phyloP scores from a whole-genome alignment of 2,797 vertebrate genomes.

The Gymnothorax javanicus region DNA sequence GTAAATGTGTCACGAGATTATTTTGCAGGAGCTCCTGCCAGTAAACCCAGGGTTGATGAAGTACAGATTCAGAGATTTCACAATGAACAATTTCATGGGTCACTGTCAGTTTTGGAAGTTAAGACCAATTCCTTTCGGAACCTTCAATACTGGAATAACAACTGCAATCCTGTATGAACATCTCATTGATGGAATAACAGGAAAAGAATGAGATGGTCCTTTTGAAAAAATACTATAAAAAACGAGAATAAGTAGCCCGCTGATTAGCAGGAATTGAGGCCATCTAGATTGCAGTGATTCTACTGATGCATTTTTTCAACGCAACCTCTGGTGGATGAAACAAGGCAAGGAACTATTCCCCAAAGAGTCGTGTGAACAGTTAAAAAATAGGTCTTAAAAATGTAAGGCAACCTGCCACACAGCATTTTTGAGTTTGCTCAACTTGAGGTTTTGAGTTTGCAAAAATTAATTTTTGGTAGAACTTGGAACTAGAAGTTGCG shows the following conservation, averaged over 20 bases:
- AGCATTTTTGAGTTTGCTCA: no score
- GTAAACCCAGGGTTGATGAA: neutral
- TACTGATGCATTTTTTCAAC: no score
- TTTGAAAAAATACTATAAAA: neutral
- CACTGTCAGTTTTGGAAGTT: neutral
- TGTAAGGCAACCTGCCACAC: no score
- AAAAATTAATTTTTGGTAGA: no score
- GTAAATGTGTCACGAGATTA: neutral
- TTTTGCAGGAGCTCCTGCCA: neutral
- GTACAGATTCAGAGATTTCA: neutral
- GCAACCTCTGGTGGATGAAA: no score
- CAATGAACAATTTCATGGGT: neutral
- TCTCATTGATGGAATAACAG: neutral
- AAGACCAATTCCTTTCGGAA: neutral
- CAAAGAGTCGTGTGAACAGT: no score
- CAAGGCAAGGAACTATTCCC: no score
- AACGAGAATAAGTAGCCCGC: neutral
- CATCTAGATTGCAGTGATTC: neutral
- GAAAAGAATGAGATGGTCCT: neutral
- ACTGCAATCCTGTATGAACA: neutral
- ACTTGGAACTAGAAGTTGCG: no score
- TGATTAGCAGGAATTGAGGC: neutral
- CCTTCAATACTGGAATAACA: neutral
- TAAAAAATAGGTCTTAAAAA: no score
- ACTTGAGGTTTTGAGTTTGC: no score